Evolutionary conservation across 2,888 invertebrate species (phyloP).

Genomic region (Eristalis intricaria): DNA sequence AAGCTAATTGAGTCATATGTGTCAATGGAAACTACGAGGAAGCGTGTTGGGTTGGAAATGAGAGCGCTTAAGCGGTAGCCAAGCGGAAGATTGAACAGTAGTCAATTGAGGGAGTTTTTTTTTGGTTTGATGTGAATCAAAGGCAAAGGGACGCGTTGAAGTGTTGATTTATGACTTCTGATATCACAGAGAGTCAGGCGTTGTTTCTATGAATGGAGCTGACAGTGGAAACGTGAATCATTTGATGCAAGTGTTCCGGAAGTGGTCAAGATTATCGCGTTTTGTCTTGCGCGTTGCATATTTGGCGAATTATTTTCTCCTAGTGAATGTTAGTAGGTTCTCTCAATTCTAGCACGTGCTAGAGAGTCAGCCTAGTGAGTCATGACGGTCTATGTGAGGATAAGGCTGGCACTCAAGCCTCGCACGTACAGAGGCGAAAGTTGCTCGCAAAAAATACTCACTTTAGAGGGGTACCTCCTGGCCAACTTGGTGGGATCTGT

Average conservation of each 20-base stretch:
- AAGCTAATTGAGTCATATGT: conserved; percentile 4
- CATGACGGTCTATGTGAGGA: too few relatives aligned
- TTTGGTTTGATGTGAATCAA: neutral
- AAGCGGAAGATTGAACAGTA: neutral
- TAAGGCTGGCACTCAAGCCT: too few relatives aligned
- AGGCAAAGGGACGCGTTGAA: neutral
- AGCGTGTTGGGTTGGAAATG: neutral
- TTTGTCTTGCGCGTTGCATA: too few relatives aligned
- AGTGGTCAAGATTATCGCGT: too few relatives aligned
- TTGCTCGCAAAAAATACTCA: too few relatives aligned
- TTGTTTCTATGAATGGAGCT: neutral
- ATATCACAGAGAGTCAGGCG: neutral
- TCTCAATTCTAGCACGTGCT: too few relatives aligned
- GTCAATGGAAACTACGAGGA: conserved; percentile 6
- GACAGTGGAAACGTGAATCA: neutral
- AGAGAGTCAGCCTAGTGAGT: too few relatives aligned
- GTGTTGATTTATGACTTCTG: neutral
- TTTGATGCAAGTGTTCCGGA: neutral
- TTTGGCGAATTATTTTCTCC: too few relatives aligned
- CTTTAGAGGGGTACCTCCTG: too few relatives aligned
- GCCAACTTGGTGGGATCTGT: too few relatives aligned
- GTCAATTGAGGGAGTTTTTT: neutral
- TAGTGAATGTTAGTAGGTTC: too few relatives aligned
- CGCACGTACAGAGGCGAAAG: too few relatives aligned
- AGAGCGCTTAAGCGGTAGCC: neutral